Base-by-base conservation (phyloP, 1,140 invertebrate genomes). In the Chymomyza costata region DNA sequence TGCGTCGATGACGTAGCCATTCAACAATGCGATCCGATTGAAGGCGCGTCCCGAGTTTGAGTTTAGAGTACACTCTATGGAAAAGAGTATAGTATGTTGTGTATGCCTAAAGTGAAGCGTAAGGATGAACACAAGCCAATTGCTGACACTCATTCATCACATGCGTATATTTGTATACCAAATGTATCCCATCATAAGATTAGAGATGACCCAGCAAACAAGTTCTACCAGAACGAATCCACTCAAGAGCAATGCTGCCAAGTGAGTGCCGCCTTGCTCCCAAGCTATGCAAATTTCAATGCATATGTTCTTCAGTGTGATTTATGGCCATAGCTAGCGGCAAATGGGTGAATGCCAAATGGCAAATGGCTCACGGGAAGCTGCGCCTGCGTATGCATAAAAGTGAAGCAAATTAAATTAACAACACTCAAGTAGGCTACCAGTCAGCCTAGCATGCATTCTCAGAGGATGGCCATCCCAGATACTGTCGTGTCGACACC, bases 271-370 rank as follows among this genome's bases (percentile, higher is more conserved):
- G 57, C 35, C 61, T 52, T 19, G 21, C 8, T 38, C 7, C 19
- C 49, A 47, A 55, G 49, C 65, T 78, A 78, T 78, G 73, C 74
- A 65, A 80, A 78, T 78, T 73, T 58, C 8, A 14, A n/a, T n/a
- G 31, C 52, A 46, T n/a, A n/a, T 40, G 47, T 52, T 65, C 58
- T 57, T 65, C 62, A 65, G 63, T 41, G 40, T 41, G 57, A 78
- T 61, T 80, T 80, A 78, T 73, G 59, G 55, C 39, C 41, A n/a
- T n/a, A n/a, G n/a, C n/a, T n/a, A n/a, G n/a, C n/a, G n/a, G n/a
- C n/a, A 28, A 28, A 28, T 6, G 10, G 10, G 5, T 10, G 25
- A 6, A 28, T 28, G 10, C 25, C 25, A 28, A 28, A 28, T 5
- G 25, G 58, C 25, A 28, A 46, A 55, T 63, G 25, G 54, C 39